These are phyloP conservation scores for Coleophora deauratella DNA, from an alignment of 2,888 invertebrate species.

Conservation along the genomic window DNA sequence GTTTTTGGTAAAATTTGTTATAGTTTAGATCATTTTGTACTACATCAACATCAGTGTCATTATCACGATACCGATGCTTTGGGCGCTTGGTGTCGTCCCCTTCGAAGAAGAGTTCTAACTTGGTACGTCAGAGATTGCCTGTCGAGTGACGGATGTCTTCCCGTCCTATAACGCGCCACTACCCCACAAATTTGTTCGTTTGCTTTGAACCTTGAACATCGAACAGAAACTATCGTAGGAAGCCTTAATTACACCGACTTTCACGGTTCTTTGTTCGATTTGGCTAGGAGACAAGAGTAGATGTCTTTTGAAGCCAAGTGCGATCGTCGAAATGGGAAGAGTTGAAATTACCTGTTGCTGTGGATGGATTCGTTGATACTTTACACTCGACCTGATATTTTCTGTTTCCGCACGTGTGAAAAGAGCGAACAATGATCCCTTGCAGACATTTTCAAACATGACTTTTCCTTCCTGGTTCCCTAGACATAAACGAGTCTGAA, in stretches of 20 bases:
- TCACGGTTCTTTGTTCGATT: constrained; percentile 38
- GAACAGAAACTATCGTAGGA: too few species aligned
- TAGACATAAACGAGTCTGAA: too few species aligned
- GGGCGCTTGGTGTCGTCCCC: constrained; percentile 35
- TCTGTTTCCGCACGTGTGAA: too few species aligned
- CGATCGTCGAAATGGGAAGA: constrained; percentile 34
- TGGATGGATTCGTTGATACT: too few species aligned
- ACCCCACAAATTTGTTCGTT: constrained; percentile 3
- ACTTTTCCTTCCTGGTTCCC: too few species aligned
- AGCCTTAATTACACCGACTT: constrained; percentile 8
- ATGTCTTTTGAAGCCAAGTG: constrained; percentile 36
- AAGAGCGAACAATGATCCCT: too few species aligned
- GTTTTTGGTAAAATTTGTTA: too few species aligned
- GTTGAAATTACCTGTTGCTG: too few species aligned
- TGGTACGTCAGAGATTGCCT: constrained; percentile 36
- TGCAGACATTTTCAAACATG: too few species aligned
- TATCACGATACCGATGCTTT: constrained; percentile 20
- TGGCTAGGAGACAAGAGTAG: constrained; percentile 37
- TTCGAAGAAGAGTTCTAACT: constrained; percentile 42
- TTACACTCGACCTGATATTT: too few species aligned
- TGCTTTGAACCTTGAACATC: constrained; percentile 19
- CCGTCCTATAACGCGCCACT: constrained; percentile 27
- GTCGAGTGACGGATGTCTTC: constrained; percentile 60
- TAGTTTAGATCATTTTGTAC: too few species aligned
- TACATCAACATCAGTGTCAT: constrained; percentile 22